phyloP scores from a whole-genome alignment of 2,888 invertebrate species.

The Oscheius sp. region DNA sequence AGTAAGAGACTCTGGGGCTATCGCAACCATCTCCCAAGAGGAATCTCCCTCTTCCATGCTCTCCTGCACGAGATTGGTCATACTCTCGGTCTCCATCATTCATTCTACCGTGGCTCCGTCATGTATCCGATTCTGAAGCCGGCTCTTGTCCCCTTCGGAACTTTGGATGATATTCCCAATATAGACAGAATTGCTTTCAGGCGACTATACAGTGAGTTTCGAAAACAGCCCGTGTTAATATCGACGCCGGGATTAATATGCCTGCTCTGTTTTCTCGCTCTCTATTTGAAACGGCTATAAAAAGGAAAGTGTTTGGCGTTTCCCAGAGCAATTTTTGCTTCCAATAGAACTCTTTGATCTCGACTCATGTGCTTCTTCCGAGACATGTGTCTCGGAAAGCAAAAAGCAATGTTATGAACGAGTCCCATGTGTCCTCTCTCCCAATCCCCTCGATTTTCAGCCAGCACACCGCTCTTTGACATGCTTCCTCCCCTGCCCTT shows the following conservation, averaged over 20 bases:
- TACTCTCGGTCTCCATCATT: constrained; percentile 64
- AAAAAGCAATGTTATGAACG: constrained; percentile 10
- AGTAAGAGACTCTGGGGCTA: constrained; percentile 52
- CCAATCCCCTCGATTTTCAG: background rate
- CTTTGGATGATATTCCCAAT: constrained; percentile 48
- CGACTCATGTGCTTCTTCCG: too few species aligned
- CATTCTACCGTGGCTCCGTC: constrained; percentile 60
- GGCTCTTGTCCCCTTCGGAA: constrained; percentile 47
- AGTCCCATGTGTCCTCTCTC: constrained; percentile 12
- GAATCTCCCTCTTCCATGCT: constrained; percentile 51
- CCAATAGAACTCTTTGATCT: too few species aligned
- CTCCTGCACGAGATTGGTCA: constrained; percentile 69
- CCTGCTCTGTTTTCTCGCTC: too few species aligned
- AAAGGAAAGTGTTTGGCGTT: too few species aligned
- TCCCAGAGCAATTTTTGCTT: too few species aligned
- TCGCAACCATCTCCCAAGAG: constrained; percentile 41
- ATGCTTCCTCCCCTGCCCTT: constrained; percentile 33
- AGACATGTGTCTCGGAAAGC: too few species aligned
- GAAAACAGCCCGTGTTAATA: too few species aligned
- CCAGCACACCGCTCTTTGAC: constrained; percentile 33
- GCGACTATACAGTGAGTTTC: constrained; percentile 58
- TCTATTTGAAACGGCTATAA: too few species aligned
- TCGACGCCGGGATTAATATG: background rate
- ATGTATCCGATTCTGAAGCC: constrained; percentile 68
- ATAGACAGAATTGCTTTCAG: constrained; percentile 55